Base-by-base conservation (phyloP, 2,888 invertebrate species). In the Mythimna pallens region DNA sequence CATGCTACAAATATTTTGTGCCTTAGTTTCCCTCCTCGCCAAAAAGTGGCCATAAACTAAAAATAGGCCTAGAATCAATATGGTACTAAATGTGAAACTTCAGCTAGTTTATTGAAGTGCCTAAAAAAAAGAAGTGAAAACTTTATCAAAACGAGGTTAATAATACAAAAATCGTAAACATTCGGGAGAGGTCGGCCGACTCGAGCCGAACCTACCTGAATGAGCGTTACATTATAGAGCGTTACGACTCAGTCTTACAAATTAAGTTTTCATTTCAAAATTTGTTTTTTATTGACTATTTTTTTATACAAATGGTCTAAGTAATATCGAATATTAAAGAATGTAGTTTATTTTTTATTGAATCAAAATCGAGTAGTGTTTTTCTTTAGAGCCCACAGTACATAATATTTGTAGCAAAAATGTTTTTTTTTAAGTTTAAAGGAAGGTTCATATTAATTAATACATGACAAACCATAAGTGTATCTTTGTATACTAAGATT, bases 381-480 rank as follows among this genome's bases (percentile, higher is more conserved):
- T 61, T 73, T 67, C 61, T 71, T 43, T 54, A 47, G 34, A 66
- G 61, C 62, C 65, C 65, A 72, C 65, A 72, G 87, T 80, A 86
- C 86, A 82, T 81, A 86, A 86, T 86, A 86, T 86, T 86, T 86
- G 86, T 86, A 85, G 86, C 87, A 87, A 66, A 76, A 78, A 80
- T 57, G 65, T 73, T 81, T 78, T 73, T 50, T 80, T 78, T 70
- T 65, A 73, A 58, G 66, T 73, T 77, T 36, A 70, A 68, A 80
- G 75, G 66, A 58, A 83, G 81, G 81, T 86, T 86, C 70, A 79
- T 83, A 80, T 72, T 76, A 72, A 82, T 86, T 84, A 82, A 85
- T 86, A 91, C 91, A 93, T 92, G 91, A 94, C 93, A 93, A 91
- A 75, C 74, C 74, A 84, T 91, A 89, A 88, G 88, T 89, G 84